Evolutionary conservation across 2,113 vertebrate genomes (phyloP).

Genomic region (Brachyhypopomus occidentalis): DNA sequence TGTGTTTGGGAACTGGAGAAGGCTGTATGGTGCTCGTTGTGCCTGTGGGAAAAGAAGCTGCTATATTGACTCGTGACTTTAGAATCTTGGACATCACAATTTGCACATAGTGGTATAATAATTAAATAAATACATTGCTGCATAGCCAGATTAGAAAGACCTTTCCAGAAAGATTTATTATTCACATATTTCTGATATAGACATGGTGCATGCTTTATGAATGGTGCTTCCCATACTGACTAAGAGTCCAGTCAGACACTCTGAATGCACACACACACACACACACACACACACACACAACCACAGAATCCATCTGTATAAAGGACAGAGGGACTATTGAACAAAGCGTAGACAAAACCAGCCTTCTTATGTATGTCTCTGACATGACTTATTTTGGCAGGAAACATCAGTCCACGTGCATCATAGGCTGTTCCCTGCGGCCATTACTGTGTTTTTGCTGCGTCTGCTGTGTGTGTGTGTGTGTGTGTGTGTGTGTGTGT

Average conservation of each 20-base stretch:
- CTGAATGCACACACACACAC: neutral
- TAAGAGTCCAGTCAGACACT: constrained; percentile 1
- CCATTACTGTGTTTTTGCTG: constrained; percentile 9
- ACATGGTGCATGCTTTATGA: neutral
- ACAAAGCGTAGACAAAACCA: neutral
- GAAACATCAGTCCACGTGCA: constrained; percentile 26
- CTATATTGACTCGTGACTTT: too few relatives aligned
- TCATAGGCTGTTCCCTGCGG: constrained; percentile 27
- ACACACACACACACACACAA: constrained; percentile 20
- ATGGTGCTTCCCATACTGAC: neutral
- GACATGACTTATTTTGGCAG: constrained; percentile 31
- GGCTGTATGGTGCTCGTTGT: too few relatives aligned
- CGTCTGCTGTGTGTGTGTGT: neutral
- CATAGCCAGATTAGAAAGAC: neutral
- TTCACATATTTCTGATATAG: neutral
- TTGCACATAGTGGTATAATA: too few relatives aligned
- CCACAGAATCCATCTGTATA: neutral
- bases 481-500: neutral
- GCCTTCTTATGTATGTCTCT: constrained; percentile 5
- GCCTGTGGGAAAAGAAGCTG: too few relatives aligned
- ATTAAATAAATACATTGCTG: too few relatives aligned
- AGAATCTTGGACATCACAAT: too few relatives aligned
- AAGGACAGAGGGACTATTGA: neutral
- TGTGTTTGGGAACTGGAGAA: too few relatives aligned
- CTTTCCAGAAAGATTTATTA: neutral